phyloP scores from a whole-genome alignment of 2,888 invertebrate genomes.

The Pristionchus japonicus region DNA sequence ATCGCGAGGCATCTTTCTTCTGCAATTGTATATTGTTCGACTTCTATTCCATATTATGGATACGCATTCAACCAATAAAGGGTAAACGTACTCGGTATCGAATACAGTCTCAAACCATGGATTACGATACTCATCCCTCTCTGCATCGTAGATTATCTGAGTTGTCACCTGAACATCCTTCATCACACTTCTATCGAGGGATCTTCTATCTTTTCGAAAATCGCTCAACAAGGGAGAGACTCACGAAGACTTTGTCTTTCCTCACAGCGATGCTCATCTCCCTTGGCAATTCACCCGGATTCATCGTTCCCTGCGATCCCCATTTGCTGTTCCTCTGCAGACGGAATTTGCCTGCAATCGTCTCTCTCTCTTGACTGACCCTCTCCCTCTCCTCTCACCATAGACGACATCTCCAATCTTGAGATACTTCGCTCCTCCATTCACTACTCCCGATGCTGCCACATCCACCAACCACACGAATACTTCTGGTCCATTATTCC shows the following conservation, averaged over 20 bases:
- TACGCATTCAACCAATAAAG: no score
- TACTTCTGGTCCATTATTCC: neutral
- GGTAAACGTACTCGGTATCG: neutral
- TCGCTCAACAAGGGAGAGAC: no score
- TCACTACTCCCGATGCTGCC: constrained; percentile 4
- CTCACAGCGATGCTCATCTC: neutral
- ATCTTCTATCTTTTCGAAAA: no score
- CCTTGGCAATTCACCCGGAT: neutral
- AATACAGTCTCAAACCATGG: constrained; percentile 17
- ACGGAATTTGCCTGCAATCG: neutral
- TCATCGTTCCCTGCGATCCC: neutral
- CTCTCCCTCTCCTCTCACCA: neutral
- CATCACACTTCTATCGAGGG: neutral
- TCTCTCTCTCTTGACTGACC: no score
- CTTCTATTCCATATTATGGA: no score
- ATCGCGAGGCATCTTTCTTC: neutral
- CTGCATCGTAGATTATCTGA: neutral
- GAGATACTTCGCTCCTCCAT: neutral
- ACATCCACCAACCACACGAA: constrained; percentile 19
- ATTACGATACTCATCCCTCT: neutral
- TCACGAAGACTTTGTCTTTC: neutral
- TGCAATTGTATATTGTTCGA: neutral
- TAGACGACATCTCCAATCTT: constrained; percentile 1
- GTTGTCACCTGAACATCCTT: neutral
- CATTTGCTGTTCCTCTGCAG: neutral